These are phyloP conservation scores for Phyllotis vaccarum DNA, from an alignment of 2,797 vertebrate species.

Conservation along the genomic window DNA sequence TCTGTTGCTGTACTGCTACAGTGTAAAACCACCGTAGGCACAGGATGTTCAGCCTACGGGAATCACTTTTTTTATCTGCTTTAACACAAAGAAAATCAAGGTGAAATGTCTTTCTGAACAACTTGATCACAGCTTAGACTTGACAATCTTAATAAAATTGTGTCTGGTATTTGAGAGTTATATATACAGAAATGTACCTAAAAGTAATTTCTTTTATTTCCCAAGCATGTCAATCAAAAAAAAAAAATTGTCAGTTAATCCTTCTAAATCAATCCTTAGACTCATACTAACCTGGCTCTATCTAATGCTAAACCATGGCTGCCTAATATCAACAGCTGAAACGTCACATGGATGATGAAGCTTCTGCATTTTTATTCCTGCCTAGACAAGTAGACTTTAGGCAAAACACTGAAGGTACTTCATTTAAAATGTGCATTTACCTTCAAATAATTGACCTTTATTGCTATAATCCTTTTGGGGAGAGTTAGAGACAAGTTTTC, in stretches of 20 bases:
- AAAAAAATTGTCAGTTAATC: constrained; percentile 27
- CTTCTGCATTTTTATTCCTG: constrained; percentile 58
- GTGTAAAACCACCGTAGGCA: not conserved
- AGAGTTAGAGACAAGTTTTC: not conserved
- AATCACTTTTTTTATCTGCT: constrained; percentile 15
- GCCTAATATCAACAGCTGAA: constrained; percentile 2
- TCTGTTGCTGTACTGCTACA: not conserved
- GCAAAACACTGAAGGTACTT: not conserved
- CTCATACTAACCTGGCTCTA: constrained; percentile 22
- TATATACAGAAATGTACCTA: constrained; percentile 16
- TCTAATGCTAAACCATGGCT: not conserved
- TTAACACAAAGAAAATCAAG: constrained; percentile 60
- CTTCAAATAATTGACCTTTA: constrained; percentile 48
- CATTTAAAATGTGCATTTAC: constrained; percentile 23
- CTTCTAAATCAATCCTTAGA: constrained; percentile 47
- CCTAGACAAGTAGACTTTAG: constrained; percentile 48
- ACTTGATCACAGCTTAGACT: constrained; percentile 70
- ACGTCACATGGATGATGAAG: constrained; percentile 9
- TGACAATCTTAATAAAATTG: constrained; percentile 67
- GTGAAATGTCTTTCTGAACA: constrained; percentile 53
- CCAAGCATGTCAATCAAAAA: constrained; percentile 59
- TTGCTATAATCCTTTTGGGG: not conserved
- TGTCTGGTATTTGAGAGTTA: constrained; percentile 55
- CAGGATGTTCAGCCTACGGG: not conserved
- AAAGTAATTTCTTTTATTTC: constrained; percentile 66